A percentile compares a stretch with the other conserved stretches of the same genome.
phyloP scores from a whole-genome alignment of 1,140 invertebrate genomes.

The Brachionus paranguensis region DNA sequence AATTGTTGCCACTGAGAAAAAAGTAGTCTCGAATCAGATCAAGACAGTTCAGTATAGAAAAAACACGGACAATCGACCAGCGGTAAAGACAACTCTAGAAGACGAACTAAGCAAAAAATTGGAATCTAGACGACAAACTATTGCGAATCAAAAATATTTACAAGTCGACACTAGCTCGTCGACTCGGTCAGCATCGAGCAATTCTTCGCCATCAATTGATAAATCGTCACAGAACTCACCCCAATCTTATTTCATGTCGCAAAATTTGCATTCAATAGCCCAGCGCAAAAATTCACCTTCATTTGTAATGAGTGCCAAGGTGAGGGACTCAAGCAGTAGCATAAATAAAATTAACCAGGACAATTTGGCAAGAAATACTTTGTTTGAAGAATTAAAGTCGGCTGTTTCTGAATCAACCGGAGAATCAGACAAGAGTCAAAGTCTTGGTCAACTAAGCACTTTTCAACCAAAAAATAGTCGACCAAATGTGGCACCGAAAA shows the following conservation, averaged over 20 bases:
- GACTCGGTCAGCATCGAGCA: not conserved
- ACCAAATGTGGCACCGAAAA: conserved; percentile 30
- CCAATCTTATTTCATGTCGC: conserved; percentile 7
- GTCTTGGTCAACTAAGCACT: not conserved
- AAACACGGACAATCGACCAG: not conserved
- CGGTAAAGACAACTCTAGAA: not conserved
- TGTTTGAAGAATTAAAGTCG: not conserved
- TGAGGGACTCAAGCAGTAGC: not conserved
- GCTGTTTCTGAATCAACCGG: not conserved
- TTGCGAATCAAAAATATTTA: not conserved
- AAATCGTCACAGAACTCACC: not conserved
- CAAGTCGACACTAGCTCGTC: conserved; percentile 6
- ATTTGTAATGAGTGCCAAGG: conserved; percentile 38
- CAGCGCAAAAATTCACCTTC: not conserved
- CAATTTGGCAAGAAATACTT: not conserved
- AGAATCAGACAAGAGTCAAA: not conserved
- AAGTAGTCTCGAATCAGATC: not conserved
- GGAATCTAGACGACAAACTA: not conserved
- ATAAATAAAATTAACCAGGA: not conserved
- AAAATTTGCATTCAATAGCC: conserved; percentile 19
- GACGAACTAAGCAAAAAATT: conserved; percentile 16
- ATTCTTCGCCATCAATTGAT: not conserved
- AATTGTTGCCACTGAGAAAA: conserved; percentile 14
- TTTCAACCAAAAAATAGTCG: not conserved
- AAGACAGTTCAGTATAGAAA: conserved; percentile 10